These are phyloP conservation scores for Noctuana brunneofusca DNA, from an alignment of 2,888 invertebrate genomes.

Conservation along the genomic window DNA sequence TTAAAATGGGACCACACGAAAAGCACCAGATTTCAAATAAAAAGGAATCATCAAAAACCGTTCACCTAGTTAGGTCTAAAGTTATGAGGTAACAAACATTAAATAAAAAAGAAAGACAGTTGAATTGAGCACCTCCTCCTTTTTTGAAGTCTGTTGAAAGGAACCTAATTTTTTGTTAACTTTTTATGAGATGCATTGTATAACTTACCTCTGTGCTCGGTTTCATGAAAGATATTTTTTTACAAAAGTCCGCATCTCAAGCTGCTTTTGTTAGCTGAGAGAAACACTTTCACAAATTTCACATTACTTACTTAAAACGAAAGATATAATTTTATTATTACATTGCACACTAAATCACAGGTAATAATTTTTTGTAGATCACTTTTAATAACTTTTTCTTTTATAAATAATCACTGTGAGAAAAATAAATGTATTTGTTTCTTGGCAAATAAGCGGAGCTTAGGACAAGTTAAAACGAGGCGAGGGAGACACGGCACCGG, in stretches of 20 bases:
- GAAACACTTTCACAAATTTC: constrained; percentile 69
- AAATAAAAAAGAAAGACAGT: too few species aligned
- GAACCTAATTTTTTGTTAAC: too few species aligned
- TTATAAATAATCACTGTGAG: background rate
- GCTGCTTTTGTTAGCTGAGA: constrained; percentile 56
- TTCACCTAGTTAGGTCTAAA: too few species aligned
- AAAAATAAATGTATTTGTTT: background rate
- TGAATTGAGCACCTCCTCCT: too few species aligned
- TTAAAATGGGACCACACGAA: too few species aligned
- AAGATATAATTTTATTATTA: constrained; percentile 21
- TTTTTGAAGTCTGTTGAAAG: too few species aligned
- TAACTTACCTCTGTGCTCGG: constrained; percentile 66
- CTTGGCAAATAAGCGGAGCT: background rate
- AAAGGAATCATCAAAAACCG: too few species aligned
- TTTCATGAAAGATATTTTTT: constrained; percentile 72
- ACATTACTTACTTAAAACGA: constrained; percentile 40
- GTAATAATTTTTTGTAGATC: background rate
- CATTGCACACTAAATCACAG: constrained; percentile 6
- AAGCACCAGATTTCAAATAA: too few species aligned
- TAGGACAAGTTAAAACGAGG: background rate
- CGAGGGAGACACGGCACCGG: background rate
- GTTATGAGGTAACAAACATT: too few species aligned
- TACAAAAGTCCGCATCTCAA: constrained; percentile 73
- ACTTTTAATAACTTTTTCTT: background rate
- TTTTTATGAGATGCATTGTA: too few species aligned